Base-by-base conservation (phyloP, 2,888 invertebrate species). In the Chaitophorus viminalis region DNA sequence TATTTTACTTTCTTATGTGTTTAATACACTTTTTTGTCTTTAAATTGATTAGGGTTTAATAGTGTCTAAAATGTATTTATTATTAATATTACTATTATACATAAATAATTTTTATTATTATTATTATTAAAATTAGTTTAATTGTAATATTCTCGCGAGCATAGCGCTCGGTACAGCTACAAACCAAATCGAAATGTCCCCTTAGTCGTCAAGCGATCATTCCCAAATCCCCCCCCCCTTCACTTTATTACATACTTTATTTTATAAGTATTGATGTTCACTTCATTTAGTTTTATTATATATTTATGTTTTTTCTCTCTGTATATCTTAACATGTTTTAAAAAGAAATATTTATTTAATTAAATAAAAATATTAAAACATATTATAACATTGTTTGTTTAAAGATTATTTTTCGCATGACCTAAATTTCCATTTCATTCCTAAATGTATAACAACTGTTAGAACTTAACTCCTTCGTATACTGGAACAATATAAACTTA, bases 151-250 rank as follows among this genome's bases (percentile, higher is more conserved):
- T 78, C 29, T 86, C 21, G 29, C 86, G 86, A 78, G 86, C 18
- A 33, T 46, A 70, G 52, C 68, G 29, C 78, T 78, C 86, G 78
- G 72, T 86, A 86, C 86, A 86, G 86, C 86, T 86, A 85, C 78
- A 86, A 86, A 78, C 86, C 86, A 86, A 86, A 86, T 86, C 54
- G 54, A 78, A 78, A 78, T 14, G n/a, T 78, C 86, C 86, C 84
- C 29, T 60, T 36, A 36, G 54, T 72, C 78, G 46, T 46, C 52
- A 33, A 54, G 6, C 68, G 68, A 78, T 52, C 21, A 3, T 84
- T 68, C 46, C 68, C 36, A 54, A 76, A 31, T 54, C 25, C 54
- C 31, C 52, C 74, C 74, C 52, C 25, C 54, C 31, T 33, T 82
- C 74, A 54, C n/a, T n/a, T 54, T 33, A 65, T 54, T 36, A 21